A percentile compares a stretch with the other conserved stretches of the same genome.
Conservation (phyloP, 2,888 invertebrate genomes). For the Latrodectus elegans region DNA sequence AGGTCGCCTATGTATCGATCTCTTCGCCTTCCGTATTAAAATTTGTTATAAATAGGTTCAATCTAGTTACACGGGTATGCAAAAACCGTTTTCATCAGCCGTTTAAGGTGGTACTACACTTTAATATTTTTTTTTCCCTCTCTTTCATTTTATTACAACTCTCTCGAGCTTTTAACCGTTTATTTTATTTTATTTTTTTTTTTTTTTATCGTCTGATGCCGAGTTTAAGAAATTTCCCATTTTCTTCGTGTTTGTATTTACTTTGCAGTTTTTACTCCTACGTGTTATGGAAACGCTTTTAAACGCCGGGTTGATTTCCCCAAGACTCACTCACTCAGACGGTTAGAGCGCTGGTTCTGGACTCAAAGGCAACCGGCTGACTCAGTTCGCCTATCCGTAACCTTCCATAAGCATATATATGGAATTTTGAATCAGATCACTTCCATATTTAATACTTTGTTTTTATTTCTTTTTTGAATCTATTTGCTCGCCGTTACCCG, state of each 20-base stretch:
- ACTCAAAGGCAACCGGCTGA: constrained; percentile 20
- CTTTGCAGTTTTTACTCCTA: constrained; percentile 27
- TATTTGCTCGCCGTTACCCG: constrained; percentile 15
- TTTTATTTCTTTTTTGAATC: constrained; percentile 9
- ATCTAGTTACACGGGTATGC: constrained; percentile 63
- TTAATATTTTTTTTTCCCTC: constrained; percentile 21
- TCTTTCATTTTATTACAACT: constrained; percentile 50
- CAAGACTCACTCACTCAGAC: constrained; percentile 31
- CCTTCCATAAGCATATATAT: constrained; percentile 6
- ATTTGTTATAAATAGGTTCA: constrained; percentile 68
- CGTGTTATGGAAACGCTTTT: constrained; percentile 51
- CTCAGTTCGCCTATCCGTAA: neutral
- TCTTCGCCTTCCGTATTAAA: constrained; percentile 51
- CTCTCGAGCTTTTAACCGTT: neutral
- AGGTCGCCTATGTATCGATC: constrained; percentile 42
- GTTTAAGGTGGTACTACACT: constrained; percentile 53
- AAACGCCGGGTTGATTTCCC: constrained; percentile 65
- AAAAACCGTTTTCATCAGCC: constrained; percentile 60
- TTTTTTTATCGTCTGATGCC: constrained; percentile 17
- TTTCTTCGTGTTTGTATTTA: constrained; percentile 46
- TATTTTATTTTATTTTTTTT: constrained; percentile 36
- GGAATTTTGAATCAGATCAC: constrained; percentile 52
- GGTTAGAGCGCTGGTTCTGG: constrained; percentile 7
- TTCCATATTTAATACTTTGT: constrained; percentile 59
- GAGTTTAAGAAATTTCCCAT: constrained; percentile 47